A percentile compares a stretch with the other conserved stretches of the same genome.
Evolutionary conservation across 2,888 invertebrate genomes (phyloP).

Genomic region (Erannis defoliaria): DNA sequence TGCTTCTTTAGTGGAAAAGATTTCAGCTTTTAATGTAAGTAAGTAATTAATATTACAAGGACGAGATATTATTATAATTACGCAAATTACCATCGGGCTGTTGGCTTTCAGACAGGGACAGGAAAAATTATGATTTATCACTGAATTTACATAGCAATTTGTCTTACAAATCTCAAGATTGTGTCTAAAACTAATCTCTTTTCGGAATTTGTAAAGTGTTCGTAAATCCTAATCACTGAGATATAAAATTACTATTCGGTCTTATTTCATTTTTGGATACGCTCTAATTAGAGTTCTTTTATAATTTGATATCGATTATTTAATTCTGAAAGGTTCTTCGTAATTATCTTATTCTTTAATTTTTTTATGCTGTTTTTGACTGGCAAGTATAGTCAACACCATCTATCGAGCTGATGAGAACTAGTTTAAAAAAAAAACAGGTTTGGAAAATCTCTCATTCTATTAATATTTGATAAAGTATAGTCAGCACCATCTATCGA

Average conservation of each 20-base stretch:
- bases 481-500: too few species aligned
- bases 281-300: too few species aligned
- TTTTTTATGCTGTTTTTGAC: too few species aligned
- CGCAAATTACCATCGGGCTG: constrained; percentile 27
- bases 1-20: constrained; percentile 13
- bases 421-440: too few species aligned
- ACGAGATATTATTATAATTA: constrained; percentile 29
- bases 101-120: constrained; percentile 18
- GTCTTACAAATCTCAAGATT: neutral
- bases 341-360: too few species aligned
- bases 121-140: constrained; percentile 25
- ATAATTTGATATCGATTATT: too few species aligned
- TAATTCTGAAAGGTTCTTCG: too few species aligned
- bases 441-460: too few species aligned
- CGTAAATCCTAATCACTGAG: neutral
- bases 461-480: too few species aligned
- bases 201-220: constrained; percentile 2
- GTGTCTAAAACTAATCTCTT: neutral
- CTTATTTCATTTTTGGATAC: neutral
- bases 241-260: neutral
- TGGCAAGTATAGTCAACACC: too few species aligned
- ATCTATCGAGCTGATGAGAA: too few species aligned
- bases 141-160: constrained; percentile 16
- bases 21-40: constrained; percentile 25
- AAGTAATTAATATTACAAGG: constrained; percentile 28